A percentile compares a stretch with the other conserved stretches of the same genome.
phyloP scores from a whole-genome alignment of 2,113 vertebrate species.

The Grantiella picta region DNA sequence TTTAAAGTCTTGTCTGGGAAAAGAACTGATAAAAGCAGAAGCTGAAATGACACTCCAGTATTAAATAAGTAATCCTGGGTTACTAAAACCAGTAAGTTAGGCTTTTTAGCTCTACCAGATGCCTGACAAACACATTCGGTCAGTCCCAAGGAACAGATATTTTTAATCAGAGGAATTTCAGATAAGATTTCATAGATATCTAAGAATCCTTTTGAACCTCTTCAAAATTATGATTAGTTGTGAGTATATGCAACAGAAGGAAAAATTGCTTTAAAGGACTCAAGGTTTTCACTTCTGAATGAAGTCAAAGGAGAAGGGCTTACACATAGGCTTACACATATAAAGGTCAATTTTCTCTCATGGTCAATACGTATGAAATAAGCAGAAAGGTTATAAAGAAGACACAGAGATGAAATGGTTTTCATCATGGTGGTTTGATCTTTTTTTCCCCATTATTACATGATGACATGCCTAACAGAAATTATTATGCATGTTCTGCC shows the following conservation, averaged over 20 bases:
- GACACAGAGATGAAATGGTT: rapidly evolving
- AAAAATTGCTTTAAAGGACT: background rate
- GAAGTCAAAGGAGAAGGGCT: background rate
- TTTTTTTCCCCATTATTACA: background rate
- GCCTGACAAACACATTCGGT: background rate
- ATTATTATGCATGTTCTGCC: background rate
- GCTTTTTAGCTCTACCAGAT: background rate
- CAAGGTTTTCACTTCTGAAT: background rate
- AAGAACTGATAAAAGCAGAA: background rate
- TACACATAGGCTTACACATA: background rate
- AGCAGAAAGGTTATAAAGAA: background rate
- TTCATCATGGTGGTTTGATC: background rate
- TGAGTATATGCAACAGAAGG: background rate
- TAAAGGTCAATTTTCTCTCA: background rate
- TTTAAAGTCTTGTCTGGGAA: background rate
- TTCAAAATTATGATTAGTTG: background rate
- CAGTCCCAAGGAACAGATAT: background rate
- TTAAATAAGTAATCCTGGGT: background rate
- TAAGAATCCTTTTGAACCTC: background rate
- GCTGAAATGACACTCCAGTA: background rate
- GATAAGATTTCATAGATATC: background rate
- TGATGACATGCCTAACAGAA: background rate
- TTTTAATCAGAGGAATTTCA: background rate
- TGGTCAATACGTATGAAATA: background rate
- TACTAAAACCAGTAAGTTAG: background rate